Base-by-base conservation (phyloP, 2,888 invertebrate species). In the Erynnis tages region DNA sequence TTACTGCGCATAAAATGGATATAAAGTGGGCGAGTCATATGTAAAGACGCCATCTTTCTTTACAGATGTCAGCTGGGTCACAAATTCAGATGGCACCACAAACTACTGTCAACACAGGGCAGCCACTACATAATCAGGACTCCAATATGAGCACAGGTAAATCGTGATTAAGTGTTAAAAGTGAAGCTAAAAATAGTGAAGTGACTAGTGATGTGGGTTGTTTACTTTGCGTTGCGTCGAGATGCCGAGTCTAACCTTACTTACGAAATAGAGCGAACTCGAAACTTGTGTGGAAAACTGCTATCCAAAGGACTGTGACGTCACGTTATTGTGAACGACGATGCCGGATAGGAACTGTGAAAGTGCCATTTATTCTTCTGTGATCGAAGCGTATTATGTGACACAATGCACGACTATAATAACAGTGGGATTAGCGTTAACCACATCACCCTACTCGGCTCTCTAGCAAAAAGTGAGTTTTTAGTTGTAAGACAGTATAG, bases 21-120 rank as follows among this genome's bases (percentile, higher is more conserved):
- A 68, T 65, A 65, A 74, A 76, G 72, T 76, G 79, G 82, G 80
- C 84, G 81, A 88, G 79, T 88, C 88, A 87, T 86, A 87, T 87
- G 87, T 87, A 88, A 85, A 85, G 89, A 86, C 88, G 89, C 89
- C 89, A 89, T 89, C 86, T 89, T 88, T 83, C 87, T 88, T 93
- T 93, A 73, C 92, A 96, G 96, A 96, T 96, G 96, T 96, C 96
- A 93, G 96, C 96, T 93, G 96, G 96, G 92, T 95, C 96, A 92
- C 96, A 96, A 94, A 94, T 96, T 94, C 96, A 96, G 94, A 96
- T 96, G 96, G 96, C 96, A 94, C 96, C 96, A 91, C 96, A 96
- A 93, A 94, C 95, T 89, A 94, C 95, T 90, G 93, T 94, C 92
- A 94, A 93, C 92, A 93, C 94, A 77, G 90, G 90, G 83, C 94